phyloP scores from a whole-genome alignment of 2,888 invertebrate genomes.

The Stomorhina lunata region DNA sequence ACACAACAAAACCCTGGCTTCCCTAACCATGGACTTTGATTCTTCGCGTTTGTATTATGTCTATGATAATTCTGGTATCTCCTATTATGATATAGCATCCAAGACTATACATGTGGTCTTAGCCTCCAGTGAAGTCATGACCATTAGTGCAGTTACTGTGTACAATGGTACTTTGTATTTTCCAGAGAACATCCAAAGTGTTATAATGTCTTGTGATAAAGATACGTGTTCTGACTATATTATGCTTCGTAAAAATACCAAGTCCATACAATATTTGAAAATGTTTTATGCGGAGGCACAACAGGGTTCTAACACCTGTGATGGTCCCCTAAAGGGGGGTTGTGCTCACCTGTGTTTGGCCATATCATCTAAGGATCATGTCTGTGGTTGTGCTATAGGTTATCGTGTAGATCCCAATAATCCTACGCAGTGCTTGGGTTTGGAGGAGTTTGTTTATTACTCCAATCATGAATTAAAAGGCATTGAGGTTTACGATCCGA shows the following conservation, averaged over 20 bases:
- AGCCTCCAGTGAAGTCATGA: constrained; percentile 75
- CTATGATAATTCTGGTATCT: constrained; percentile 81
- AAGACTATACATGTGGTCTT: constrained; percentile 74
- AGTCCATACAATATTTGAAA: constrained; percentile 84
- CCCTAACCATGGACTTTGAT: constrained; percentile 83
- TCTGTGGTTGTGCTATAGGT: constrained; percentile 89
- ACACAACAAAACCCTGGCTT: constrained; percentile 79
- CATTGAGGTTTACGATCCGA: constrained; percentile 77
- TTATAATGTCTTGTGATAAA: constrained; percentile 84
- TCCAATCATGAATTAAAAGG: constrained; percentile 90
- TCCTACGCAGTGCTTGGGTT: constrained; percentile 81
- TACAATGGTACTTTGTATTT: constrained; percentile 85
- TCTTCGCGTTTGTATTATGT: constrained; percentile 87
- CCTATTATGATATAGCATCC: constrained; percentile 82
- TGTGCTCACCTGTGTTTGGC: constrained; percentile 90
- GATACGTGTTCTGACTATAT: constrained; percentile 80
- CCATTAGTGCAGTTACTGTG: constrained; percentile 83
- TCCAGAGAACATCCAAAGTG: constrained; percentile 84
- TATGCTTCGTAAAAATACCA: constrained; percentile 83
- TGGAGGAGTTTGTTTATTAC: constrained; percentile 87
- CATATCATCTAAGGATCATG: constrained; percentile 81
- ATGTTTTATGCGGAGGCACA: constrained; percentile 87
- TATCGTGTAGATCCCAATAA: constrained; percentile 82
- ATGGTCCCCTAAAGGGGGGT: constrained; percentile 80
- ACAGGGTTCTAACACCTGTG: constrained; percentile 82